These are phyloP conservation scores for Sturnus vulgaris DNA, from an alignment of 2,113 vertebrate genomes.

Conservation along the genomic window DNA sequence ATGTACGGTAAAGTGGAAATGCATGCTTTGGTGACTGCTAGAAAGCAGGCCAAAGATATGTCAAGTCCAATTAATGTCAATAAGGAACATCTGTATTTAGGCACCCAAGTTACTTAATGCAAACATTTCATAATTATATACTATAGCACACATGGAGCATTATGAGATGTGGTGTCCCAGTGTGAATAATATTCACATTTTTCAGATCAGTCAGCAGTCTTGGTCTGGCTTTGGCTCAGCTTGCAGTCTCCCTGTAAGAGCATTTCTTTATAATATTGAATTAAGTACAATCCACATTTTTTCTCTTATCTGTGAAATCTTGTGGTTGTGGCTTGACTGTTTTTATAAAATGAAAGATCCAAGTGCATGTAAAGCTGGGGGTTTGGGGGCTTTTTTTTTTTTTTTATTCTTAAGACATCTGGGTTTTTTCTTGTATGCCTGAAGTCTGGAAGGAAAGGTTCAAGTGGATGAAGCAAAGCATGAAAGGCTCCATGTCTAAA, in stretches of 20 bases:
- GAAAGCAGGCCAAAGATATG: conserved; percentile 80
- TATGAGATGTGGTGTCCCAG: conserved; percentile 79
- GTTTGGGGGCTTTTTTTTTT: not conserved
- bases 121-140: conserved; percentile 82
- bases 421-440: conserved; percentile 40
- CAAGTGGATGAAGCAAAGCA: conserved; percentile 34
- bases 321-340: conserved; percentile 76
- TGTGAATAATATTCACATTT: conserved; percentile 79
- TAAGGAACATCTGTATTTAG: conserved; percentile 82
- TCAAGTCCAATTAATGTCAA: conserved; percentile 83
- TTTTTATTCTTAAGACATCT: conserved; percentile 63
- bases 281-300: conserved; percentile 77
- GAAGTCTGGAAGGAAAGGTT: conserved; percentile 58
- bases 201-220: conserved; percentile 81
- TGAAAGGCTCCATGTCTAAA: conserved; percentile 37
- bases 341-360: conserved; percentile 80
- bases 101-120: conserved; percentile 78
- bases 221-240: conserved; percentile 71
- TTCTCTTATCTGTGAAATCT: conserved; percentile 82
- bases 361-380: conserved; percentile 75
- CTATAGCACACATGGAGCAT: conserved; percentile 72
- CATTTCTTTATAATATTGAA: conserved; percentile 81
- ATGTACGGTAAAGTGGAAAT: conserved; percentile 65
- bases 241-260: conserved; percentile 70
- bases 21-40: conserved; percentile 67